Conservation (phyloP, 2,113 vertebrate genomes). For the Cyanocitta stelleri region DNA sequence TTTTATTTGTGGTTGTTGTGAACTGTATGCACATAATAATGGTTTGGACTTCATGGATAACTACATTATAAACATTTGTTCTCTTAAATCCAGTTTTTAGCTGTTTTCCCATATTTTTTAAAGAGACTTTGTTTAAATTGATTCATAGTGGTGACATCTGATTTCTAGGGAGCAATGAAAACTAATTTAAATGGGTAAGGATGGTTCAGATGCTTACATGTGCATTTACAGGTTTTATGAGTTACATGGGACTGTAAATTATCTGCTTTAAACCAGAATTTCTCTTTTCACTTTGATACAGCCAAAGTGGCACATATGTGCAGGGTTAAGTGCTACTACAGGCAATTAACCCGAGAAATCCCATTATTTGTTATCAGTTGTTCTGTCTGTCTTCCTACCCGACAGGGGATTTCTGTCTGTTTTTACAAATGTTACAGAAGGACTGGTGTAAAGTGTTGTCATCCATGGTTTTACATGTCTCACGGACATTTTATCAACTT, state of each 20-base stretch:
- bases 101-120: not conserved
- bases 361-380: not conserved
- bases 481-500: not conserved
- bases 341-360: not conserved
- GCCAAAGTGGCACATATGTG: not conserved
- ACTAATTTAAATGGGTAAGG: not conserved
- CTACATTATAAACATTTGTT: not conserved
- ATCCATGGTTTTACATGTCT: not conserved
- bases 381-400: not conserved
- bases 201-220: not conserved
- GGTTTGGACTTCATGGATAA: not conserved
- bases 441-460: not conserved
- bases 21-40: not conserved
- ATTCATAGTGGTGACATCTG: not conserved
- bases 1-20: not conserved
- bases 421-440: not conserved
- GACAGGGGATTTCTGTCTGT: not conserved
- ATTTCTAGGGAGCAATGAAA: not conserved
- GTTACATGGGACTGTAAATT: not conserved
- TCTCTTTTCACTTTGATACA: not conserved
- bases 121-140: not conserved
- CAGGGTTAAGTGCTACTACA: not conserved
- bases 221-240: not conserved
- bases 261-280: not conserved
- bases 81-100: not conserved